Conservation (phyloP, 2,888 invertebrate genomes). For the Amphipoea oculea region DNA sequence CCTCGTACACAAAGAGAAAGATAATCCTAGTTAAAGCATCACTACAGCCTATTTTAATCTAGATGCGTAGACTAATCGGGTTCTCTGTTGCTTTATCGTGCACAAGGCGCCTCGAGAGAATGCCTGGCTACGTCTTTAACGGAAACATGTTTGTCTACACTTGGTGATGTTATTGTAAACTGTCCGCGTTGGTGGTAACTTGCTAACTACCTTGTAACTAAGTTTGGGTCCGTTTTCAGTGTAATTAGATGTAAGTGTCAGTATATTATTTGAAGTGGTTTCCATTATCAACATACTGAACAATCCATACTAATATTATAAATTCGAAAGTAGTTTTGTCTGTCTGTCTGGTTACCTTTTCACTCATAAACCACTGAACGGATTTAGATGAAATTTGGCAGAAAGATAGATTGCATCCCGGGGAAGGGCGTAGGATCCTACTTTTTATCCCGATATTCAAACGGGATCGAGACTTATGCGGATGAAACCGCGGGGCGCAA, state of each 20-base stretch:
- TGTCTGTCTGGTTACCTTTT: no score
- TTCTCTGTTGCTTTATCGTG: constrained; percentile 17
- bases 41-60: not conserved
- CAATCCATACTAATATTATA: no score
- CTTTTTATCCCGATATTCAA: no score
- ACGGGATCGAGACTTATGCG: no score
- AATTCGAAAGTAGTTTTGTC: no score
- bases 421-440: no score
- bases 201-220: constrained; percentile 9
- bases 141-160: constrained; percentile 39
- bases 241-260: not conserved
- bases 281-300: not conserved
- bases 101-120: constrained; percentile 19
- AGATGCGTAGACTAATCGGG: not conserved
- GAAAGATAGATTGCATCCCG: no score
- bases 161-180: constrained; percentile 27
- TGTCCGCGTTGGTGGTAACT: not conserved
- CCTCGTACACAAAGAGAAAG: not conserved
- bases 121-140: constrained; percentile 13
- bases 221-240: constrained; percentile 6
- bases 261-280: constrained; percentile 8
- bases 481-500: no score
- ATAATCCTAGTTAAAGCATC: not conserved
- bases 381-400: no score
- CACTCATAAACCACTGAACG: no score